phyloP scores from a whole-genome alignment of 2,113 vertebrate species.

The Sebastes schlegelii region DNA sequence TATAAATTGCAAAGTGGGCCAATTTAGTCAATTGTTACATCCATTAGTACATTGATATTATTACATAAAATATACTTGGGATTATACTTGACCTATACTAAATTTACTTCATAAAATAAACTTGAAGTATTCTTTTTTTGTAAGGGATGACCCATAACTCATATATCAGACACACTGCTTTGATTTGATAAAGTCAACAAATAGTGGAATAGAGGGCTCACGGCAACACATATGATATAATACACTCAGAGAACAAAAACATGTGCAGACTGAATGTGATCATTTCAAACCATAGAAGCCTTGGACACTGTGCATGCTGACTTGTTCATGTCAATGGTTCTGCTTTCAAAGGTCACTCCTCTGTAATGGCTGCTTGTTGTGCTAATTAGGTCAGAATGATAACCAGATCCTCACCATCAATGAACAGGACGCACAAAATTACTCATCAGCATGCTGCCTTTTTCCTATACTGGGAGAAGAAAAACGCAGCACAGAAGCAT shows the following conservation, averaged over 20 bases:
- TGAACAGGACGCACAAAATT: constrained; percentile 58
- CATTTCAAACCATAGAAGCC: neutral
- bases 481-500: constrained; percentile 14
- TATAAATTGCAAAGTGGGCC: no score
- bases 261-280: constrained; percentile 2
- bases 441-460: constrained; percentile 42
- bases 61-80: no score
- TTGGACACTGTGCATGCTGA: neutral
- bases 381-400: constrained; percentile 61
- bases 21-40: no score
- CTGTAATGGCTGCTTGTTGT: constrained; percentile 48
- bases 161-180: constrained; percentile 4
- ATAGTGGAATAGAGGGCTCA: neutral
- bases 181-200: constrained; percentile 45
- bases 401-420: constrained; percentile 51
- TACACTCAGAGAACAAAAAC: neutral
- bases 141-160: no score
- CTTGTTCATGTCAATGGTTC: constrained; percentile 41
- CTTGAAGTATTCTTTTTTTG: no score
- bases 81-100: no score
- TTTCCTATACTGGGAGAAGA: constrained; percentile 23
- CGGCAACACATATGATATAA: neutral
- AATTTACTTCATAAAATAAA: no score
- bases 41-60: no score
- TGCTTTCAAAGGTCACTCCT: constrained; percentile 58